A percentile compares a stretch with the other conserved stretches of the same genome.
Evolutionary conservation across 2,888 invertebrate species (phyloP).

Genomic region (Phyllotreta striolata): DNA sequence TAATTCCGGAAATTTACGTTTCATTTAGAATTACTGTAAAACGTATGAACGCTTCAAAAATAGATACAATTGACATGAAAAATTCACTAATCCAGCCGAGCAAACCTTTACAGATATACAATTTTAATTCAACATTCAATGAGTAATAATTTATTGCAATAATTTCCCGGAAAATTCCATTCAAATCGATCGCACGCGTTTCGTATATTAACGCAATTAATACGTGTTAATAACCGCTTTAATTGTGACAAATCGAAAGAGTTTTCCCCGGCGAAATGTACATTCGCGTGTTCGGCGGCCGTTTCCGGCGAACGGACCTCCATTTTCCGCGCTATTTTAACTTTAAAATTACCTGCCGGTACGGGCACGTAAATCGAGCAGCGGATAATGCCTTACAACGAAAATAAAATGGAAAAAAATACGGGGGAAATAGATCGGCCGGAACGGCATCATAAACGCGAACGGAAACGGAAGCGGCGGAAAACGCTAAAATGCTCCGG

Average conservation of each 20-base stretch:
- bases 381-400: background rate
- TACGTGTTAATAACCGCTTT: background rate
- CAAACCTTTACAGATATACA: too few relatives aligned
- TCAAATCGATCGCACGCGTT: too few relatives aligned
- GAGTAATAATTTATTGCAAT: too few relatives aligned
- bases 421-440: slow-evolving; percentile 5
- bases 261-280: slow-evolving; percentile 21
- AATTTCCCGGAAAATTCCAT: too few relatives aligned
- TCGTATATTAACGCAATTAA: background rate
- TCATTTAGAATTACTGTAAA: too few relatives aligned
- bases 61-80: too few relatives aligned
- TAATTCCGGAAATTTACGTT: too few relatives aligned
- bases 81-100: too few relatives aligned
- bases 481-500: background rate
- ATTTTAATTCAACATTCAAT: too few relatives aligned
- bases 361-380: background rate
- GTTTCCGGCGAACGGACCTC: slow-evolving; percentile 5
- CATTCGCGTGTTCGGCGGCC: slow-evolving; percentile 12
- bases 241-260: slow-evolving; percentile 19
- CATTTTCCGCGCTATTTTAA: slow-evolving; percentile 21
- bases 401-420: slow-evolving; percentile 2
- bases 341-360: slow-evolving; percentile 21
- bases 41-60: too few relatives aligned
- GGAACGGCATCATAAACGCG: slow-evolving; percentile 4
- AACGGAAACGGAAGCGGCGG: background rate